Base-by-base conservation (phyloP, 2,797 vertebrate genomes). In the Uromys caudimaculatus region DNA sequence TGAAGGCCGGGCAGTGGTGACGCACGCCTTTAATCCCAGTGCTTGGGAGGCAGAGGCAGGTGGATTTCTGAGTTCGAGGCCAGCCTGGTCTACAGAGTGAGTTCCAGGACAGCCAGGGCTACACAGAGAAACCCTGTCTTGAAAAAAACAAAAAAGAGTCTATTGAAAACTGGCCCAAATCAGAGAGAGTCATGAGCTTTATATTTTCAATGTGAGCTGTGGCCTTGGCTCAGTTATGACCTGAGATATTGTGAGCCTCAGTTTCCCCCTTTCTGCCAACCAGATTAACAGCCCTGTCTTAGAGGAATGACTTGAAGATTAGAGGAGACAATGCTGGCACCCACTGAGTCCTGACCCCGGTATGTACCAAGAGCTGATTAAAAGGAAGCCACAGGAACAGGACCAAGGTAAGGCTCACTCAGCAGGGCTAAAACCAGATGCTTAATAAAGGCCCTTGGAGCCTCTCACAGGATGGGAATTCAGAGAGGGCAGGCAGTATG, bases 261-360 rank as follows among this genome's bases (percentile, higher is more conserved):
- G 71, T 93, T 92, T 93, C 58, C 60, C 64, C 93, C 38, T 69
- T 52, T 32, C 64, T 90, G 84, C 60, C 54, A 79, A 91, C 56
- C 0, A 0, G 16, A 10, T 38, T 44, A 38, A 50, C 13, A 47
- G 41, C 60, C 8, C 52, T 29, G 21, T 19, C 56, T 92, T 69
- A 17, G 12, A 29, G 21, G 67, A 77, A 32, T 1, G 17, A 58
- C 9, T 1, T 35, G 73, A 84, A 44, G 86, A 47, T 23, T 6
- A 27, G 69, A 38, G 0, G 11, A 91, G 47, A 44, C 0, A 3
- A 47, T 1, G 38, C 24, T 0, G 3, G 47, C 7, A 29, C 41
- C 17, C 47, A 47, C 0, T 19, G 7, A 6, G 6, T 60, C 92
- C 3, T 2, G 38, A 0, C 19, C 44, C 52, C 41, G 73, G 44